Percentiles rank a stretch among this genome's conserved stretches.
These are phyloP conservation scores for Polydrusus cervinus DNA, from an alignment of 2,888 invertebrate genomes.

Conservation along the genomic window DNA sequence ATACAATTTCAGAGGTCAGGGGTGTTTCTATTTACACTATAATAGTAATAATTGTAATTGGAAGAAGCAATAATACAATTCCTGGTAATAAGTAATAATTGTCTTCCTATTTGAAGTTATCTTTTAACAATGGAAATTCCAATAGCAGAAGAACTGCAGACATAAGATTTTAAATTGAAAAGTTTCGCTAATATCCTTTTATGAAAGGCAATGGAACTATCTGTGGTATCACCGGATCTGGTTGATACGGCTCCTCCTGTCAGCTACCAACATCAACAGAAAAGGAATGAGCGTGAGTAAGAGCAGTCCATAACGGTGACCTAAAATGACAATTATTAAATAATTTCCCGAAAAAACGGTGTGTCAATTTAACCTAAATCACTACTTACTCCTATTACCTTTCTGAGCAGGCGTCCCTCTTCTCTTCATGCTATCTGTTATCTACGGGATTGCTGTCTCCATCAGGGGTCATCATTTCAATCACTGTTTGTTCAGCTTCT, in stretches of 20 bases:
- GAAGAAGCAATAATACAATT: background rate
- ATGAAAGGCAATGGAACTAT: slow-evolving; percentile 68
- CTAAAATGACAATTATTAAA: slow-evolving; percentile 70
- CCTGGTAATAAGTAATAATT: too few relatives aligned
- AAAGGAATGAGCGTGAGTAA: slow-evolving; percentile 81
- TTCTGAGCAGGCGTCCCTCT: slow-evolving; percentile 63
- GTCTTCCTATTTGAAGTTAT: too few relatives aligned
- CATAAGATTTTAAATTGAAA: too few relatives aligned
- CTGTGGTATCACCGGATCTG: slow-evolving; percentile 67
- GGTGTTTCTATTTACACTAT: background rate
- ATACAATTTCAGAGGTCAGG: background rate
- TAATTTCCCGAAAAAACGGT: background rate
- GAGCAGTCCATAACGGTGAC: slow-evolving; percentile 87
- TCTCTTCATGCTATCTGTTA: slow-evolving; percentile 68
- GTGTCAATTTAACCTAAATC: background rate
- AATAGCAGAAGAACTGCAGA: too few relatives aligned
- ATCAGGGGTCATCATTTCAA: slow-evolving; percentile 70
- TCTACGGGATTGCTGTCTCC: slow-evolving; percentile 57
- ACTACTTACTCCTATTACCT: slow-evolving; percentile 61
- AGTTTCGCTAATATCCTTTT: slow-evolving; percentile 59
- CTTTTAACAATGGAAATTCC: too few relatives aligned
- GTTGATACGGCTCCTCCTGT: slow-evolving; percentile 63
- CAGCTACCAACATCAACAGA: slow-evolving; percentile 67
- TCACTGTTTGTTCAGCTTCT: slow-evolving; percentile 74
- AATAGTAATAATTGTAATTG: slow-evolving; percentile 5